Evolutionary conservation across 2,797 vertebrate species (phyloP).

Genomic region (Halcyon smyrnensis): DNA sequence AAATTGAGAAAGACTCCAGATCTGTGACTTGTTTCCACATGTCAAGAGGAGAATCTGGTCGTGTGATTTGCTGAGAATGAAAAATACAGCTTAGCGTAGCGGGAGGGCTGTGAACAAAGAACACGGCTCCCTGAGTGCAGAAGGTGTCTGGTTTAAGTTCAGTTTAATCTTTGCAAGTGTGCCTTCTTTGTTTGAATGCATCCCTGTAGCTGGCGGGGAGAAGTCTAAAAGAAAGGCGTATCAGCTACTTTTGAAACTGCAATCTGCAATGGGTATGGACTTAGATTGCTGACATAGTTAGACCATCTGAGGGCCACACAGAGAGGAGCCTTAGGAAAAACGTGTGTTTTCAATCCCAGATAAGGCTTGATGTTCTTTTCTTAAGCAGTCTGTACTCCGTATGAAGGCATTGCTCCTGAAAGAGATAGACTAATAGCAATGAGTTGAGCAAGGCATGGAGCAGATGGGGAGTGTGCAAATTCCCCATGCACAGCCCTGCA

Average conservation of each 20-base stretch:
- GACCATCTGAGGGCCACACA: not conserved
- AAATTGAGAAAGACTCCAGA: constrained; percentile 65
- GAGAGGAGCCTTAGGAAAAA: constrained; percentile 8
- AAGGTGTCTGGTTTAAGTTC: constrained; percentile 24
- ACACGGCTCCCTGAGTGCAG: not conserved
- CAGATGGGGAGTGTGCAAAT: not conserved
- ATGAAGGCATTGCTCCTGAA: not conserved
- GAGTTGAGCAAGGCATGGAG: not conserved
- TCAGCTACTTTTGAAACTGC: not conserved
- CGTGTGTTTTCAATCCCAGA: not conserved
- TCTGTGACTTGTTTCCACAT: constrained; percentile 56
- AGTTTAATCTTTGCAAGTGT: constrained; percentile 26
- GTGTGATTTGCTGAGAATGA: constrained; percentile 43
- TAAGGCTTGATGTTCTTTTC: not conserved
- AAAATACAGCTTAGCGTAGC: constrained; percentile 19
- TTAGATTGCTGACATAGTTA: not conserved
- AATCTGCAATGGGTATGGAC: not conserved
- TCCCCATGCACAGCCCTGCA: not conserved
- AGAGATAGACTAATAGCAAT: not conserved
- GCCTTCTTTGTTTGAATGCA: not conserved
- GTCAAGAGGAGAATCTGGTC: constrained; percentile 59
- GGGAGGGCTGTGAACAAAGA: constrained; percentile 22
- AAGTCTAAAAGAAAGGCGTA: not conserved
- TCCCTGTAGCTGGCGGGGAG: not conserved
- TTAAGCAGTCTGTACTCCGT: not conserved